Base-by-base conservation (phyloP, 2,113 vertebrate genomes). In the Prolemur simus region DNA sequence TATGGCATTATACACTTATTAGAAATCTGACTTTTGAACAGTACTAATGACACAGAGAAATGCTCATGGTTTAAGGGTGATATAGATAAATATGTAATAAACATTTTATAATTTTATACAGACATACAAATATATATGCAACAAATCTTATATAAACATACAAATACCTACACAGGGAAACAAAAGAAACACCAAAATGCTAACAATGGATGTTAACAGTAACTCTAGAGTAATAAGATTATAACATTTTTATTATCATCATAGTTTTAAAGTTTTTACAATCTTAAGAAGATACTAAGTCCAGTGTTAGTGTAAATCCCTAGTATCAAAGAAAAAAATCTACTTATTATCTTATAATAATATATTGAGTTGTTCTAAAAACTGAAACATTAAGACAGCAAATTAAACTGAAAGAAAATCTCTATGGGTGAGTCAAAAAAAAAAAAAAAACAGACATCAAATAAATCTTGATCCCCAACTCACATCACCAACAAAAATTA, bases 81-180 rank as follows among this genome's bases (percentile, higher is more conserved):
- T 60, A 69, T 8, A 83, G 32, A 76, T 11, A 83, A 37, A 60
- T 54, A 87, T 73, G 27, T 49, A 85, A n/a, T 71, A 92, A 89
- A 32, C 21, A 92, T 76, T 94, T 89, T 89, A 91, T 17, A 97
- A 84, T 86, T 94, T 92, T 84, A 95, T 60, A 77, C 58, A 96
- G 96, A 91, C 69, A 97, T 42, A 95, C 39, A 82, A 74, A 93
- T 80, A 85, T 29, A 94, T 54, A 60, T 56, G 11, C 54, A 86
- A 45, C 34, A 94, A 87, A 91, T 71, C 78, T 86, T 76, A 91
- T 49, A 97, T 13, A 93, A 91, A 91, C 25, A 94, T 37, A 92
- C 34, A 94, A 90, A 93, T 66, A 73, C 52, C 88, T 69, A 96
- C 5, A 89, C 23, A 97, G 39, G 39, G 78, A 93, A 89, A 63